Evolutionary conservation across 2,113 vertebrate species (phyloP), one percentile per base, ranked within the genome.

Genomic region (Periophthalmodon schlosseri): DNA sequence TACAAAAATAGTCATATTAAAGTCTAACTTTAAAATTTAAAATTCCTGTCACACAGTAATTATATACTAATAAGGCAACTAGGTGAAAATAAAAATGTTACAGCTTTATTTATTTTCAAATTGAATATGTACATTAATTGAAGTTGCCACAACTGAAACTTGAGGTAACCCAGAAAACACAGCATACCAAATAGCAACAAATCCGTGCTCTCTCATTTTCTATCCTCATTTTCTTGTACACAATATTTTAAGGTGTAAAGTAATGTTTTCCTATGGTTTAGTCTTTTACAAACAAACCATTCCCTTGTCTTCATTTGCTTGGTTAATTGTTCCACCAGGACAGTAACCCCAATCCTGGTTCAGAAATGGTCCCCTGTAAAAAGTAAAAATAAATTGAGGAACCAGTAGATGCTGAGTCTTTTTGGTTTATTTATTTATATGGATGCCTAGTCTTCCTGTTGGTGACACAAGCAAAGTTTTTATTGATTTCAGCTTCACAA

Each of bases 261-360:
- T 23, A 0, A 16, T 12, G 16, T 0, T n/a, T 0, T 21, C 47
- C 23, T 10, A 75, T 24, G 0, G 12, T 18, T 64, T 21, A 16
- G 63, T 66, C 52, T 20, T 47, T 75, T 28, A 18, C 16, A 12
- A 49, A 54, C 9, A 63, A 14, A 15, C 20, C 34, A 49, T 73
- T 36, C 20, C 47, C 11, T 57, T 33, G 2, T 74, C 73, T 5
- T 69, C 57, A 33, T 57, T 50, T 21, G 64, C 63, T 1, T 56
- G 0, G 73, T 75, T 92, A 95, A 72, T 50, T 94, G 89, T 91
- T 95, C 94, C 94, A 95, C 94, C 94, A 95, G 0, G 93, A 94
- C 74, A 95, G 86, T 21, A 95, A 85, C 33, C 94, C 94, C 66
- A 95, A 84, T 0, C 94, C 94, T 0, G 94, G 91, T 68, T 95